These are phyloP conservation scores for Ochotona curzoniae DNA, from an alignment of 2,113 vertebrate genomes.

Conservation along the genomic window DNA sequence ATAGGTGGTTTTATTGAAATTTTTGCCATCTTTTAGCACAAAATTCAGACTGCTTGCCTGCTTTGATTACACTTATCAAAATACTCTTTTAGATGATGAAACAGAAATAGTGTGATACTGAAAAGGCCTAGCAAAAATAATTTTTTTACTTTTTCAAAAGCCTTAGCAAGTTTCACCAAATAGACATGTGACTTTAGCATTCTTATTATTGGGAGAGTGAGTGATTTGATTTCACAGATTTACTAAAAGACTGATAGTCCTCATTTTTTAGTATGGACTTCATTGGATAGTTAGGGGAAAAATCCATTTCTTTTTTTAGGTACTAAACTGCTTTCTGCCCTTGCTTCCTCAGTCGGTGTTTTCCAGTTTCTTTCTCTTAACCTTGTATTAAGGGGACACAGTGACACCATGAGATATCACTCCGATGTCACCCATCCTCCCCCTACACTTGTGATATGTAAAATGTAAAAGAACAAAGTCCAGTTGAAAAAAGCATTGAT, in stretches of 20 bases:
- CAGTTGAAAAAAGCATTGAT: background rate
- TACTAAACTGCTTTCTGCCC: background rate
- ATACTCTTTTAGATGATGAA: slow-evolving; percentile 3
- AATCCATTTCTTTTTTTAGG: background rate
- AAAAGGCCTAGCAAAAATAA: background rate
- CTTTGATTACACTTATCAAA: slow-evolving; percentile 22
- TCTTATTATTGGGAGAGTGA: background rate
- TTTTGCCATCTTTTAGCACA: slow-evolving; percentile 13
- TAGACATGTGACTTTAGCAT: background rate
- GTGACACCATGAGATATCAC: background rate
- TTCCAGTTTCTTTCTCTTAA: background rate
- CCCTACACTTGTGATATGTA: background rate
- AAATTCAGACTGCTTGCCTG: background rate
- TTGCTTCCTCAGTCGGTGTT: background rate
- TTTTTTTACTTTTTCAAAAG: slow-evolving; percentile 9
- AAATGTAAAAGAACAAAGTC: background rate
- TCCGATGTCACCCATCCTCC: background rate
- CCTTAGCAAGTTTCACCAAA: background rate
- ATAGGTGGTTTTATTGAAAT: background rate
- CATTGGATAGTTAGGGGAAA: background rate
- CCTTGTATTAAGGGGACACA: background rate
- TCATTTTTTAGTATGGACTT: background rate
- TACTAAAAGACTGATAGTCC: background rate
- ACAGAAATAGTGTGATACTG: background rate
- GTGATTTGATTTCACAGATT: background rate